Base-by-base conservation (phyloP, 2,113 vertebrate species). In the Chaenocephalus aceratus region DNA sequence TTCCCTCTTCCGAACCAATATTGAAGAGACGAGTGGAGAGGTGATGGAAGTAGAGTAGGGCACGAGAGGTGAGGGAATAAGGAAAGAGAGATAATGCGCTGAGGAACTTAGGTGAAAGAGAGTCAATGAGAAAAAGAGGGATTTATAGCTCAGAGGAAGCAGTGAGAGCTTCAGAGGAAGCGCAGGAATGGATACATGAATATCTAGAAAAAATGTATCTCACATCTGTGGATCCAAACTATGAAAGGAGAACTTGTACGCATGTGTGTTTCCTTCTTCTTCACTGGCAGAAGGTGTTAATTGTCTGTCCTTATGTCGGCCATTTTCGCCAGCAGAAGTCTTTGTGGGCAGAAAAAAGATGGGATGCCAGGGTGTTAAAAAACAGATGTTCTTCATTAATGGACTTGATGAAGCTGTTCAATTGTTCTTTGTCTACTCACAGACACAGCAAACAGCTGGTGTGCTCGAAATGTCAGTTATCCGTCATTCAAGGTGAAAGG, bases 371-470 rank as follows among this genome's bases (percentile, higher is more conserved):
- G 48, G 59, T 72, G 59, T 77, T 75, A 73, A 74, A 73, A 82
- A 91, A 79, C 78, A 83, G 86, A 90, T 90, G 89, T 87, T 87
- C 76, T 76, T 76, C 75, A 82, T 93, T 88, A 90, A 76, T 80
- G 64, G 64, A 71, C 67, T 53, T 72, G 90, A 88, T 90, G 80
- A 85, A 81, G 87, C 82, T 71, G 67, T 26, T 72, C n/a, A 26
- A 44, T 72, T 77, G 85, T 88, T 88, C 80, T 90, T 77, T 87
- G 60, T 81, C 66, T 75, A 23, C 72, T 73, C 74, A 36, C 59
- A 30, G 52, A 71, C 75, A 62, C 60, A 58, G 62, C 75, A 80
- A 90, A 71, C 89, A 87, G 85, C 88, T 82, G 83, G 65, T 74
- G 84, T 59, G 60, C 61, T 83, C 64, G 56, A 70, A 81, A 86